Evolutionary conservation across 2,797 vertebrate genomes (phyloP).

Genomic region (Synanceia verrucosa): DNA sequence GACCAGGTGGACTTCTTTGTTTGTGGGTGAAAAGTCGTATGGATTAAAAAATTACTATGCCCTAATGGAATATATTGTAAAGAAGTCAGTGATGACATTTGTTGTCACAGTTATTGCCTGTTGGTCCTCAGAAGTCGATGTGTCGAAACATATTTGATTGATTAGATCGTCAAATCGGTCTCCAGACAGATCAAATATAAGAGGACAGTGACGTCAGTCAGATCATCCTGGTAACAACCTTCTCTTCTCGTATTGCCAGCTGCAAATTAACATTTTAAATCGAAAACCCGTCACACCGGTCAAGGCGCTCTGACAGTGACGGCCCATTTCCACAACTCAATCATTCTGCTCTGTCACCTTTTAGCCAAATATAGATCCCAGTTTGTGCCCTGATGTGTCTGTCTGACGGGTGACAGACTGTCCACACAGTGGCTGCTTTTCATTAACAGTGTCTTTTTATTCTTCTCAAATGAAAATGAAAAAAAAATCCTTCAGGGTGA

Average conservation of each 20-base stretch:
- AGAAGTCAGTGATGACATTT: too few relatives aligned
- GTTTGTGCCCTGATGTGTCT: conserved; percentile 12
- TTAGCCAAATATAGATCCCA: conserved; percentile 60
- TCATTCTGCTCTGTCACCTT: conserved; percentile 55
- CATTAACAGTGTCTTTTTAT: conserved; percentile 16
- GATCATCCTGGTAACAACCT: neutral
- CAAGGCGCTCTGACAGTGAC: conserved; percentile 20
- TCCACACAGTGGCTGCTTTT: neutral
- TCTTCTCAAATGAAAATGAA: conserved; percentile 3
- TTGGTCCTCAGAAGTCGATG: too few relatives aligned
- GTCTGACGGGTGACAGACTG: conserved; percentile 50
- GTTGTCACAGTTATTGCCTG: too few relatives aligned
- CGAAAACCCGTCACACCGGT: conserved; percentile 35
- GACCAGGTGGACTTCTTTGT: conserved; percentile 6
- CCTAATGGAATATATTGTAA: too few relatives aligned
- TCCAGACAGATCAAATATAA: neutral
- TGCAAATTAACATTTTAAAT: conserved; percentile 58
- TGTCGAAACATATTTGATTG: neutral
- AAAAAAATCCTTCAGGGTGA: conserved; percentile 3
- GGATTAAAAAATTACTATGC: too few relatives aligned
- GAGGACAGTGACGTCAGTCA: neutral
- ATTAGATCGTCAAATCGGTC: neutral
- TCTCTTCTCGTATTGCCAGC: neutral
- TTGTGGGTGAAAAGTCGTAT: neutral
- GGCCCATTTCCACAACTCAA: conserved; percentile 42